Percentiles rank a stretch among this genome's conserved stretches.
Evolutionary conservation across 1,140 invertebrate species (phyloP).

Genomic region (Rhopalosiphum maidis): DNA sequence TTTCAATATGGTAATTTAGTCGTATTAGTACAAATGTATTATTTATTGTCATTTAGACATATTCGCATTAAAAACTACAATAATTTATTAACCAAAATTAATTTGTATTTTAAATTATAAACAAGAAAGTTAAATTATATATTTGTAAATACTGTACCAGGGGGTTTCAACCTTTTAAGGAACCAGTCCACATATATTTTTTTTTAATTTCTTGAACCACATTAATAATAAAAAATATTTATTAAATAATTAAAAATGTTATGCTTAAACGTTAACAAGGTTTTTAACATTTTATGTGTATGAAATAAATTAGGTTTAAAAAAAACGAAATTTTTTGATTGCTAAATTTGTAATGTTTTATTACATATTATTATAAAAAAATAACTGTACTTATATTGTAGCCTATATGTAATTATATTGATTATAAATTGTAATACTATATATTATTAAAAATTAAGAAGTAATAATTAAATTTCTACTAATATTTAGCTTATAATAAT

Average conservation of each 20-base stretch:
- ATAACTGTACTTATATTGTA: not conserved
- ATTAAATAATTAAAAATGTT: too few relatives aligned
- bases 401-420: too few relatives aligned
- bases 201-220: too few relatives aligned
- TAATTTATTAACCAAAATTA: not conserved
- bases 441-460: too few relatives aligned
- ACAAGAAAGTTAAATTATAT: too few relatives aligned
- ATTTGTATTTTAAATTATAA: not conserved
- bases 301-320: not conserved
- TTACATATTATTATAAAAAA: not conserved
- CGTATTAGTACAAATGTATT: not conserved
- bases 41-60: not conserved
- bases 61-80: not conserved
- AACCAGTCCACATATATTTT: too few relatives aligned
- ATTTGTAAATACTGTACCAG: too few relatives aligned
- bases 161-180: too few relatives aligned
- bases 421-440: too few relatives aligned
- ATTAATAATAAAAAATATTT: too few relatives aligned
- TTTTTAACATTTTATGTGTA: not conserved
- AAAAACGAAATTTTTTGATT: not conserved
- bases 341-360: not conserved
- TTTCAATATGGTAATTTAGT: too few relatives aligned
- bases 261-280: too few relatives aligned
- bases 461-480: not conserved
- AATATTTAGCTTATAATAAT: not conserved